Conservation (phyloP, 1,140 invertebrate species). For the Lysiphlebus fabarum region DNA sequence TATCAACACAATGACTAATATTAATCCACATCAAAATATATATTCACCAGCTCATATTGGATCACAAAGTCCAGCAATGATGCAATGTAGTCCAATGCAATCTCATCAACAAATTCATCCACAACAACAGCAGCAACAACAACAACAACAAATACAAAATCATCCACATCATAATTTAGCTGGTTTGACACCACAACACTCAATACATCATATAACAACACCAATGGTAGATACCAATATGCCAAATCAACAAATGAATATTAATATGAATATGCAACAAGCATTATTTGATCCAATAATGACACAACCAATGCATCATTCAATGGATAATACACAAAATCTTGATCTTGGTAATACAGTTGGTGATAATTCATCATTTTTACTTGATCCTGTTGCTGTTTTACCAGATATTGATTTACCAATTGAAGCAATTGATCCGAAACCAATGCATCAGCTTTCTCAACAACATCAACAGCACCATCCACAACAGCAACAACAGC, state of each 20-base stretch:
- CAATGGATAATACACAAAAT: conserved; percentile 33
- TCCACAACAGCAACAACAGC: too few relatives aligned
- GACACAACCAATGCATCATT: conserved; percentile 45
- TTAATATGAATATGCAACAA: conserved; percentile 38
- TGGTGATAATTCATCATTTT: conserved; percentile 43
- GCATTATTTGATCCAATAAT: conserved; percentile 46
- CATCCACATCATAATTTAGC: conserved; percentile 41
- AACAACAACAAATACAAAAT: conserved; percentile 20
- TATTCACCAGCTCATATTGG: conserved; percentile 54
- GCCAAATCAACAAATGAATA: conserved; percentile 42
- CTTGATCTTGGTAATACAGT: conserved; percentile 38
- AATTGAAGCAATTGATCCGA: conserved; percentile 37
- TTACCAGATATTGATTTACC: conserved; percentile 47
- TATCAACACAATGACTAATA: conserved; percentile 56
- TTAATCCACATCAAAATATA: conserved; percentile 56
- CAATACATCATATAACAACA: conserved; percentile 39
- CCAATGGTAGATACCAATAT: conserved; percentile 41
- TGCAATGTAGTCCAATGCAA: conserved; percentile 22
- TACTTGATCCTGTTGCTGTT: conserved; percentile 43
- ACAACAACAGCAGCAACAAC: conserved; percentile 37
- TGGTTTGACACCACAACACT: conserved; percentile 20
- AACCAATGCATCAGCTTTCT: conserved; percentile 25
- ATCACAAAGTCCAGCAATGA: conserved; percentile 38
- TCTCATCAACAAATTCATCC: conserved; percentile 21
- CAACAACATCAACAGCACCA: conserved; percentile 9